Base-by-base conservation (phyloP, 1,140 invertebrate genomes). In the Arctopsyche grandis region DNA sequence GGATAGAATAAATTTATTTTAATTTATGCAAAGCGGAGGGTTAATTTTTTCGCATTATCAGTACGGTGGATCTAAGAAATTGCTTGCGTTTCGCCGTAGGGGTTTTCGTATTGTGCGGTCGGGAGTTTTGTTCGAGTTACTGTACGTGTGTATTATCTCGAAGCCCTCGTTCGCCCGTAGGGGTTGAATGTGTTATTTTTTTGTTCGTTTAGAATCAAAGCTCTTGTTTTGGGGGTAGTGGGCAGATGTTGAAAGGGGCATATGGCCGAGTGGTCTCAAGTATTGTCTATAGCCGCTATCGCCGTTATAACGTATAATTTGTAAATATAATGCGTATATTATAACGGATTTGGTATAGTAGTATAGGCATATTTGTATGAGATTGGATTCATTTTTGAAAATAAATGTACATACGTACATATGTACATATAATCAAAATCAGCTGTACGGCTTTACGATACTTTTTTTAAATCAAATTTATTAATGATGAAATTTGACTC, bases 1-100 rank as follows among this genome's bases (percentile, higher is more conserved):
- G 60, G 66, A 52, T 70, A n/a, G n/a, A 44, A 79, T 44, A 70
- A 77, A 78, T 75, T 77, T 75, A 77, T 81, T 81, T 81, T 82
- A 82, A 82, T 82, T 82, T 80, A 82, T 82, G 78, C 81, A 79
- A 58, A 69, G 48, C 60, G 38, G 44, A 75, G 81, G 81, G 78
- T 82, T 78, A 80, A 80, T 82, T 82, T 82, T 82, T 82, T 82
- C 29, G 56, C 56, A 74, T 58, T 14, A 14, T 71, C 5, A 9
- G 46, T 78, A 60, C 77, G 19, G 69, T 73, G 22, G 5, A 16
- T 44, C 22, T 1, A 63, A 38, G 9, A 5, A 29, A 29, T 76
- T 58, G 46, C 58, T 19, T 14, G 16, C 63, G 63, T 66, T 56
- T 56, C n/a, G 38, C 38, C 5, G 69, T 46, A 12, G 0, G 38